A percentile compares a stretch with the other conserved stretches of the same genome.
Evolutionary conservation across 2,888 invertebrate genomes (phyloP).

Genomic region (Oscheius sp.): DNA sequence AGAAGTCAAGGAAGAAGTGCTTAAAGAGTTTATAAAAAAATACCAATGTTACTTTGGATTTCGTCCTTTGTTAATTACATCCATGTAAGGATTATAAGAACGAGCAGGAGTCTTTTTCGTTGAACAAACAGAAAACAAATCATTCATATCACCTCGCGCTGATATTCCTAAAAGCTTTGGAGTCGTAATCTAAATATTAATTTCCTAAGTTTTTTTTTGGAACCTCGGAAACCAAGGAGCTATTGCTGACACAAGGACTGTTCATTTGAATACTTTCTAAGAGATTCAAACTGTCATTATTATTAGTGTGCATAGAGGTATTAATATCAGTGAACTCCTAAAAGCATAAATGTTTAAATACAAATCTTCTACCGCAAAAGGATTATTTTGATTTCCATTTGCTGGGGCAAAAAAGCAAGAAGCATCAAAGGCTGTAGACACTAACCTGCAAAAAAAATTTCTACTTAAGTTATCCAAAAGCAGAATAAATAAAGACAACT

Average conservation of each 20-base stretch:
- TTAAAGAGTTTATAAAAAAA: no score
- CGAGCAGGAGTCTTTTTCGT: not conserved
- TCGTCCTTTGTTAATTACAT: not conserved
- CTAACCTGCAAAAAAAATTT: not conserved
- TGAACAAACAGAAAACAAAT: not conserved
- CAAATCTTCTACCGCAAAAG: not conserved
- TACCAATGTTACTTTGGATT: not conserved
- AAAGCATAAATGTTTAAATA: not conserved
- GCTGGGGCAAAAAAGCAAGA: not conserved
- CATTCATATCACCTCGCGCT: not conserved
- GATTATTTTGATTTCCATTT: not conserved
- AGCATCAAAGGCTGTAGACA: not conserved
- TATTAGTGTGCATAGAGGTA: not conserved
- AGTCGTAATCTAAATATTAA: not conserved
- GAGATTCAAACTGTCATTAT: not conserved
- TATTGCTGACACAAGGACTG: not conserved
- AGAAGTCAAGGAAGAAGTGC: no score
- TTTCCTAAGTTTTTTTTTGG: not conserved
- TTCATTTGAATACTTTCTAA: not conserved
- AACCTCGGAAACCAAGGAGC: not conserved
- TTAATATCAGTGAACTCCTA: not conserved
- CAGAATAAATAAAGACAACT: not conserved
- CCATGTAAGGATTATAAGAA: not conserved
- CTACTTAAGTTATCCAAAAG: no score
- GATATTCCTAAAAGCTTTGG: not conserved